Evolutionary conservation across 2,888 invertebrate genomes (phyloP).

Genomic region (Desoria tigrina): DNA sequence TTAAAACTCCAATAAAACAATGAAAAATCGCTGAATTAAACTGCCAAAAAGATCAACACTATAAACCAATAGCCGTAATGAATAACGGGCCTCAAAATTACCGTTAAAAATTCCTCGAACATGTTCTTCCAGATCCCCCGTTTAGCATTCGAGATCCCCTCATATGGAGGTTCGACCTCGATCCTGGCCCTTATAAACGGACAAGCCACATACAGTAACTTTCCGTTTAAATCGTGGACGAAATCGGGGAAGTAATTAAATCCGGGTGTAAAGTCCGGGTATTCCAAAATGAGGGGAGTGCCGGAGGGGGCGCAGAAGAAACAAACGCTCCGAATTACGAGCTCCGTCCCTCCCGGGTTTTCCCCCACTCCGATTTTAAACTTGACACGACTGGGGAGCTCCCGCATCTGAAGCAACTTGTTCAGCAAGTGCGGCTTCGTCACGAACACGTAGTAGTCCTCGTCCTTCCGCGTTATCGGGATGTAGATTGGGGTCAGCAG

Average conservation of each 20-base stretch:
- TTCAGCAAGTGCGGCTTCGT: conserved; percentile 16
- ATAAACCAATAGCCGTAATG: no score
- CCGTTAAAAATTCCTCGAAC: conserved; percentile 39
- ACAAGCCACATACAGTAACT: conserved; percentile 25
- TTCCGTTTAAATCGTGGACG: conserved; percentile 38
- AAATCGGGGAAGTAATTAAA: conserved; percentile 43
- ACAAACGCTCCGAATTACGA: conserved; percentile 26
- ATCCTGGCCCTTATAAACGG: conserved; percentile 38
- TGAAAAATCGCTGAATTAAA: no score
- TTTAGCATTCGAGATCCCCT: conserved; percentile 29
- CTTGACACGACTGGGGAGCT: conserved; percentile 29
- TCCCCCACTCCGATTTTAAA: conserved; percentile 32
- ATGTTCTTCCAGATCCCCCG: conserved; percentile 45
- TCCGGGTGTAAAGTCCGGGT: neutral
- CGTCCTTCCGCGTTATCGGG: conserved; percentile 36
- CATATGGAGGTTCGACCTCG: conserved; percentile 36
- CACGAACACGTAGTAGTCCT: conserved; percentile 37
- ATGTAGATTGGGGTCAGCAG: conserved; percentile 33
- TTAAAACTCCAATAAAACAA: no score
- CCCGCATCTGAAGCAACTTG: conserved; percentile 26
- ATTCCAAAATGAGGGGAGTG: conserved; percentile 18
- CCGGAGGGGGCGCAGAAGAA: conserved; percentile 29
- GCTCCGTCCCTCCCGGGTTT: neutral
- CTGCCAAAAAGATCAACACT: no score
- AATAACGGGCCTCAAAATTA: no score